phyloP scores from a whole-genome alignment of 2,888 invertebrate species.

The Pristionchus exspectatus region DNA sequence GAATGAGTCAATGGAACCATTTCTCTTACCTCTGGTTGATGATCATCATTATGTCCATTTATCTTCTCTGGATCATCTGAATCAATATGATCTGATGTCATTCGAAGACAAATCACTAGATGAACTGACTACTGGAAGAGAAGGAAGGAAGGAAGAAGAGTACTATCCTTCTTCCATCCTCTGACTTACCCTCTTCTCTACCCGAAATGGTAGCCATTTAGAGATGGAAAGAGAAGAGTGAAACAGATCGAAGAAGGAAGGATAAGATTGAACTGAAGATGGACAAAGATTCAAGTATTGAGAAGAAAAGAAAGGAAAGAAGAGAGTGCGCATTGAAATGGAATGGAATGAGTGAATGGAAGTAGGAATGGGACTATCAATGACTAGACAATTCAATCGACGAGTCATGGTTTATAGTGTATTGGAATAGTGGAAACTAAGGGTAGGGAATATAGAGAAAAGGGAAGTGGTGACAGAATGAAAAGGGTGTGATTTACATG shows the following conservation, averaged over 20 bases:
- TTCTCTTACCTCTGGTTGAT: slow-evolving; percentile 38
- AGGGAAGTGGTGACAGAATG: background rate
- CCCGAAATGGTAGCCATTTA: slow-evolving; percentile 39
- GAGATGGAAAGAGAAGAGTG: background rate
- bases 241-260: slow-evolving; percentile 49
- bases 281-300: slow-evolving; percentile 22
- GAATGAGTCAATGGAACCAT: background rate
- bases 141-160: background rate
- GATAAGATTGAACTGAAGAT: slow-evolving; percentile 10
- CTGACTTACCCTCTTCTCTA: slow-evolving; percentile 33
- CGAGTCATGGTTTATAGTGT: background rate
- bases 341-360: background rate
- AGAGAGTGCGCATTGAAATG: slow-evolving; percentile 38
- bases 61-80: slow-evolving; percentile 29
- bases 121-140: background rate
- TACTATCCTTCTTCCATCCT: background rate
- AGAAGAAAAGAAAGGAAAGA: slow-evolving; percentile 6
- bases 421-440: background rate
- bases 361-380: background rate
- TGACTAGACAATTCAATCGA: background rate
- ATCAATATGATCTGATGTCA: background rate
- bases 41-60: background rate
- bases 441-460: background rate
- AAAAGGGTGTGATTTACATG: background rate
- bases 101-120: background rate